Base-by-base conservation (phyloP, 2,888 invertebrate species). In the Hecatera dysodea region DNA sequence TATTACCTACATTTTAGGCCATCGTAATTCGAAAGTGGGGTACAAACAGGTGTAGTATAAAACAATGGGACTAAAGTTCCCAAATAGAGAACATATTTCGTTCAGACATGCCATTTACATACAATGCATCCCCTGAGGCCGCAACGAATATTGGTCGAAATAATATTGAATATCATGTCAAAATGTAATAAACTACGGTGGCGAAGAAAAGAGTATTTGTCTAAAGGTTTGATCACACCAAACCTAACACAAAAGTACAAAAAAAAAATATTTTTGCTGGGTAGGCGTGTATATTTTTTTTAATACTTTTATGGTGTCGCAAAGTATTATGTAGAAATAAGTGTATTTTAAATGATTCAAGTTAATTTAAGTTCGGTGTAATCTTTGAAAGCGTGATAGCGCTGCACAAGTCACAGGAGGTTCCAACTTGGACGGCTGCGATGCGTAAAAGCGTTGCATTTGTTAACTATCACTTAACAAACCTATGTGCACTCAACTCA, bases 381-480 rank as follows among this genome's bases (percentile, higher is more conserved):
- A 79, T 68, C 52, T 61, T 24, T 29, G 29, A 52, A 68, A 68
- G 55, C 56, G 64, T 71, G 50, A n/a, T 61, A 52, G 63, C 52
- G 59, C 63, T 69, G 71, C 62, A 53, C 24, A 78, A 82, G 55
- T 66, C 62, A 75, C 74, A 74, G 68, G 69, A 67, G 71, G 67
- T 75, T 80, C 78, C 74, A 67, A 81, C 53, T 81, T 90, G 92
- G 92, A 92, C 92, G 92, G 92, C 88, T 88, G 88, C 87, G 86
- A 84, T 88, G 82, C 85, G 78, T 87, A 86, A 83, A 91, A 91
- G 91, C 91, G 84, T 90, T 87, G 86, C 81, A 69, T 81, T 79
- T 77, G 78, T 80, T 73, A 74, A 62, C 72, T 76, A 82, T 59
- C 42, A 74, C 50, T 63, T 75, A 75, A 52, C 60, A 78, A 68